These are phyloP conservation scores for Heterotilapia buettikoferi DNA, from an alignment of 2,113 vertebrate genomes.

Conservation along the genomic window DNA sequence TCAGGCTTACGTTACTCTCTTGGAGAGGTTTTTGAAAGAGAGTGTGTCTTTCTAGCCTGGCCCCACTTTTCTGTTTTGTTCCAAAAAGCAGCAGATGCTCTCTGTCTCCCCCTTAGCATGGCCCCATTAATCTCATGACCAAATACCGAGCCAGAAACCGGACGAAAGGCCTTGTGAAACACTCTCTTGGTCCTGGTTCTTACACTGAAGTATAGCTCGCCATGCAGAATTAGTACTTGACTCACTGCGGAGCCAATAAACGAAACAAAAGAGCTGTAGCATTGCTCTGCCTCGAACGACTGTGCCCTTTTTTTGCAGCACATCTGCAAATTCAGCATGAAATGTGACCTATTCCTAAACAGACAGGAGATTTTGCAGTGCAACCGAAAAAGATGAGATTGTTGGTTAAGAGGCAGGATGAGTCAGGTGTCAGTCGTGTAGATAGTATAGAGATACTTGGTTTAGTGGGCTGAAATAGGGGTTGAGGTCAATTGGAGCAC, in stretches of 20 bases:
- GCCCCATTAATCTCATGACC: slow-evolving; percentile 38
- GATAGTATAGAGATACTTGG: background rate
- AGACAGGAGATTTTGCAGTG: background rate
- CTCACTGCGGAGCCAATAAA: slow-evolving; percentile 16
- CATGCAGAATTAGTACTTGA: slow-evolving; percentile 1
- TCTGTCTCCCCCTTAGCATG: slow-evolving; percentile 33
- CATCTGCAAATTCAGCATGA: slow-evolving; percentile 49
- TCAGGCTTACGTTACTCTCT: background rate
- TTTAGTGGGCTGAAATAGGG: background rate
- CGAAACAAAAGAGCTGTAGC: slow-evolving; percentile 25
- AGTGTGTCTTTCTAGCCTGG: background rate
- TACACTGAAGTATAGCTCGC: background rate
- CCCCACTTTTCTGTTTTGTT: slow-evolving; percentile 24
- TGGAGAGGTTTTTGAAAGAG: background rate
- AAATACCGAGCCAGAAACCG: slow-evolving; percentile 21
- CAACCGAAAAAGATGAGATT: background rate
- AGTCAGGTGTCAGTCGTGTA: slow-evolving; percentile 4
- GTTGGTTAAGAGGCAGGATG: background rate
- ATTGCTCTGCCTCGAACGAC: slow-evolving; percentile 8
- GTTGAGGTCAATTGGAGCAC: slow-evolving; percentile 3
- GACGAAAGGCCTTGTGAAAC: slow-evolving; percentile 23
- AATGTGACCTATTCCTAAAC: slow-evolving; percentile 22
- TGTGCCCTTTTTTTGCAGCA: background rate
- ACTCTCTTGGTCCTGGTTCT: background rate
- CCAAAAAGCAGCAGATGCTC: slow-evolving; percentile 32